Conservation (phyloP, 1,140 invertebrate genomes). For the Pararge aegeria region DNA sequence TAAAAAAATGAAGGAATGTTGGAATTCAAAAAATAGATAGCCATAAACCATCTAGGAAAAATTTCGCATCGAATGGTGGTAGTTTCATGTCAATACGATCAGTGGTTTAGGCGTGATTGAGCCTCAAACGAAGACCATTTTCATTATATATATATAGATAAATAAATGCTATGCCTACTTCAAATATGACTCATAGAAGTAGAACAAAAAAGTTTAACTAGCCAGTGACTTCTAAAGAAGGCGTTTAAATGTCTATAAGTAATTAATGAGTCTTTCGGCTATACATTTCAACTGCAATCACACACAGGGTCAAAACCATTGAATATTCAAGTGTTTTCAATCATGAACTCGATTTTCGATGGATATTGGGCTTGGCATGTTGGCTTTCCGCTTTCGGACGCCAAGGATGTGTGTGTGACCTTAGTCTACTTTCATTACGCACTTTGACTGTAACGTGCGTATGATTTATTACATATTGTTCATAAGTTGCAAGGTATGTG, state of each 20-base stretch:
- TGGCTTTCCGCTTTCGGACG: conserved; percentile 25
- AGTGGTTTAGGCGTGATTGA: too few species aligned
- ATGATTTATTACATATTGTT: background rate
- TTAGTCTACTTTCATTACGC: conserved; percentile 31
- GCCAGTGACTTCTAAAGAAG: background rate
- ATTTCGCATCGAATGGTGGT: too few species aligned
- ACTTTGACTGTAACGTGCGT: conserved; percentile 6
- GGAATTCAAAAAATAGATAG: too few species aligned
- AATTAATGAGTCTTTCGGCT: conserved; percentile 6
- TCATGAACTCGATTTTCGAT: conserved; percentile 25
- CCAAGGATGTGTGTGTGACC: conserved; percentile 25
- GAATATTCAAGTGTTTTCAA: conserved; percentile 18
- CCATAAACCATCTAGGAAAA: too few species aligned
- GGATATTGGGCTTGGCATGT: conserved; percentile 15
- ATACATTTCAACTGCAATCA: background rate
- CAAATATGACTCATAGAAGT: background rate
- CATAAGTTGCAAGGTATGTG: background rate
- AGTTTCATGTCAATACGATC: too few species aligned
- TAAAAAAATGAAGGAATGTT: too few species aligned
- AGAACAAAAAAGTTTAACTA: background rate
- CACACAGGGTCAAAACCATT: conserved; percentile 20
- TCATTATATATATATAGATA: too few species aligned
- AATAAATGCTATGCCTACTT: too few species aligned
- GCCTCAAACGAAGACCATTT: too few species aligned
- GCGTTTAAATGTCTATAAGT: background rate